Conservation (phyloP, 2,113 vertebrate species). For the Charina bottae region DNA sequence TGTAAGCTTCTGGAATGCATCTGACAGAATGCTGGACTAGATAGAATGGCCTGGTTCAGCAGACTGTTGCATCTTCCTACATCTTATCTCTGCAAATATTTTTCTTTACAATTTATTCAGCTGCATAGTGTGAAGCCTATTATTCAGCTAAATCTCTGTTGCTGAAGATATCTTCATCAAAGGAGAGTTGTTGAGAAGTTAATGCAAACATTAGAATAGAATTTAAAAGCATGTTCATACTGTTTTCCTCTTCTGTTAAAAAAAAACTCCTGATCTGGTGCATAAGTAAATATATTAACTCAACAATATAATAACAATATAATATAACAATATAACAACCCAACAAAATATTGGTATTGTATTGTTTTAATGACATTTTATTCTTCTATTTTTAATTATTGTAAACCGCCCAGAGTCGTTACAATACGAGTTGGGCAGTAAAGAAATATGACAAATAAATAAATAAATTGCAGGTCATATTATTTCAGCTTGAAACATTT, state of each 20-base stretch:
- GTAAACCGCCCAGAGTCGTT: too few species aligned
- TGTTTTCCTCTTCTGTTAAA: background rate
- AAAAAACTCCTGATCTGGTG: background rate
- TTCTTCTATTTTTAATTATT: too few species aligned
- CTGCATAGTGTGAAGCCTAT: background rate
- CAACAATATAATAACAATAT: too few species aligned
- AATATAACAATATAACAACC: too few species aligned
- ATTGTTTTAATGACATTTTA: too few species aligned
- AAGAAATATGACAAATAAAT: too few species aligned
- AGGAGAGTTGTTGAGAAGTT: background rate
- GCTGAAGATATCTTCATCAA: conserved; percentile 7
- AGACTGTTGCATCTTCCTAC: background rate
- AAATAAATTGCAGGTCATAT: background rate
- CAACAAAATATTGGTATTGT: too few species aligned
- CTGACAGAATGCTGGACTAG: background rate
- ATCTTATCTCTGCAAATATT: background rate
- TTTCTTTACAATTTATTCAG: conserved; percentile 7
- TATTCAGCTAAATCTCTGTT: background rate
- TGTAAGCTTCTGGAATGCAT: background rate
- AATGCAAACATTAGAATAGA: background rate
- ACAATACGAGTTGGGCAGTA: too few species aligned
- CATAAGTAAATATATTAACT: background rate
- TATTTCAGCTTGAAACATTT: background rate
- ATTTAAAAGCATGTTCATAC: conserved; percentile 1
- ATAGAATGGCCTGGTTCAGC: background rate